phyloP scores from a whole-genome alignment of 2,113 vertebrate species.

The Fukomys damarensis region DNA sequence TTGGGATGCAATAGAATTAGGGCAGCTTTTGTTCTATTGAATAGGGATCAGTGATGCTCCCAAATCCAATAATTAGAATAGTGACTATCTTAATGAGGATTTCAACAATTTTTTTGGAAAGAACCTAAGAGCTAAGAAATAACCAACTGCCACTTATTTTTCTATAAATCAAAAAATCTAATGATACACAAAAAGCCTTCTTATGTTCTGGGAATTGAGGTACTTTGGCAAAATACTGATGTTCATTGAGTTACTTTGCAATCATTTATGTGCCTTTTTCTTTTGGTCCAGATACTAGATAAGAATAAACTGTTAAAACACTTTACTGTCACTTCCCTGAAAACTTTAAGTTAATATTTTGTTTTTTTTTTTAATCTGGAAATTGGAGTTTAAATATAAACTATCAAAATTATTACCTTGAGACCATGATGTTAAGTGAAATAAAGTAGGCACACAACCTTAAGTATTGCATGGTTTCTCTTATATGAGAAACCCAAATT shows the following conservation, averaged over 20 bases:
- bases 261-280: not conserved
- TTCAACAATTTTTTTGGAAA: slow-evolving; percentile 35
- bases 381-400: slow-evolving; percentile 5
- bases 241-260: not conserved
- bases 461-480: not conserved
- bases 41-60: not conserved
- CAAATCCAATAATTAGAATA: not conserved
- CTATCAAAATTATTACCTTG: not conserved
- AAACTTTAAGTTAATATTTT: not conserved
- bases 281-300: not conserved
- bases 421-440: not conserved
- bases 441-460: not conserved
- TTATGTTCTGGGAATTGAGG: not conserved
- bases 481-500: not conserved
- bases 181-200: not conserved
- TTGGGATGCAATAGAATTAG: not conserved
- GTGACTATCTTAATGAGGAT: not conserved
- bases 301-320: not conserved
- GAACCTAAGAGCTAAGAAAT: not conserved
- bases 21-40: slow-evolving; percentile 12
- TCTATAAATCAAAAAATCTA: slow-evolving; percentile 14
- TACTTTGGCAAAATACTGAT: slow-evolving; percentile 32
- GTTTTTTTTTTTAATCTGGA: not conserved
- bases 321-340: not conserved
- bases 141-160: not conserved